These are phyloP conservation scores for Vanessa cardui DNA, from an alignment of 2,888 invertebrate genomes.

Conservation along the genomic window DNA sequence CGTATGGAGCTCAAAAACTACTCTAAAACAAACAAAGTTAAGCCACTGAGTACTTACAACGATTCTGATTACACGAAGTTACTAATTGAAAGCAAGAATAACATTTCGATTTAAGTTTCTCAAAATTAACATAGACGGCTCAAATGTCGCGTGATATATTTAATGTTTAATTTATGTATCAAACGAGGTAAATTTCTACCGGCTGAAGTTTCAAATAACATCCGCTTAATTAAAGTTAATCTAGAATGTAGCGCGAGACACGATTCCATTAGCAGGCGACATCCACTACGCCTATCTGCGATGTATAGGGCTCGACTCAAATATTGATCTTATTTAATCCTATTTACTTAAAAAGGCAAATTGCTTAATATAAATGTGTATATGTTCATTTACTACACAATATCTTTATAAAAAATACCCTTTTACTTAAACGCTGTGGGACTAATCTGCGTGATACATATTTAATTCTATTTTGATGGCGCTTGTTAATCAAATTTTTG, in stretches of 20 bases:
- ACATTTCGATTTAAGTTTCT: slow-evolving; percentile 27
- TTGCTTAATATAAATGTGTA: too few species aligned
- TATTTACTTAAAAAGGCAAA: too few species aligned
- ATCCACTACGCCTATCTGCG: slow-evolving; percentile 42
- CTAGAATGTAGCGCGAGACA: slow-evolving; percentile 69
- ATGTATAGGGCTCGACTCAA: slow-evolving; percentile 1
- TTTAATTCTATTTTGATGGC: too few species aligned
- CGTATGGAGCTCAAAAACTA: background rate
- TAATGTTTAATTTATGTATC: slow-evolving; percentile 48
- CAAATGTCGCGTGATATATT: slow-evolving; percentile 32
- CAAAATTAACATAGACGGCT: slow-evolving; percentile 24
- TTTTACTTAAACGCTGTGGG: too few species aligned
- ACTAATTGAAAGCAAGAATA: slow-evolving; percentile 14
- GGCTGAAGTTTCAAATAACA: slow-evolving; percentile 71
- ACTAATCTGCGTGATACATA: too few species aligned
- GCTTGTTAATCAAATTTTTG: too few species aligned
- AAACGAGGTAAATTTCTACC: slow-evolving; percentile 64
- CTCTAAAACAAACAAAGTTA: background rate
- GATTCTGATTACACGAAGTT: slow-evolving; percentile 15
- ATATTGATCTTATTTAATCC: background rate
- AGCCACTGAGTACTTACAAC: background rate
- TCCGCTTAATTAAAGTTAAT: slow-evolving; percentile 79
- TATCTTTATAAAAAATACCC: too few species aligned
- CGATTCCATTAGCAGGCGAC: slow-evolving; percentile 71
- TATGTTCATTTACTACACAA: too few species aligned